Evolutionary conservation across 2,113 vertebrate genomes (phyloP).

Genomic region (Falco punctatus): DNA sequence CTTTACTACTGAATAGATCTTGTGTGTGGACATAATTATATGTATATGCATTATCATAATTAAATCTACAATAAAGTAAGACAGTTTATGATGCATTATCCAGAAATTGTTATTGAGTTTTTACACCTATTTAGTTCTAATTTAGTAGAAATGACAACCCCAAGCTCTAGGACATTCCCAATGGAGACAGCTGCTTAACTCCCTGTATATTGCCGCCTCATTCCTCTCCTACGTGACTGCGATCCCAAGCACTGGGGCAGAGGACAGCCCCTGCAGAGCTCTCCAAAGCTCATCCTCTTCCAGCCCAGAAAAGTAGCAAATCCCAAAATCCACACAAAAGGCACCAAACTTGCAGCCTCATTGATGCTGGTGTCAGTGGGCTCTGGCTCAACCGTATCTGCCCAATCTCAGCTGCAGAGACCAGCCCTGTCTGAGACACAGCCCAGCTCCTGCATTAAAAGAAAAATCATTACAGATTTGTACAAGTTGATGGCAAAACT

Average conservation of each 20-base stretch:
- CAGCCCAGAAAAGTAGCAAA: not conserved
- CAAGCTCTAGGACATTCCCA: not conserved
- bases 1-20: not conserved
- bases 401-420: not conserved
- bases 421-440: not conserved
- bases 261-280: not conserved
- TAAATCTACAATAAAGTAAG: not conserved
- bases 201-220: not conserved
- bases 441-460: not conserved
- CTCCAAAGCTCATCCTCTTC: not conserved
- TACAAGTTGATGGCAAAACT: not conserved
- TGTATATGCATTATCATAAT: not conserved
- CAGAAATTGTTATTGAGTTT: accelerated
- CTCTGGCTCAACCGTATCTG: accelerated
- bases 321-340: not conserved
- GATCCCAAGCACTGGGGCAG: not conserved
- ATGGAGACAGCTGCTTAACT: not conserved
- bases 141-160: not conserved
- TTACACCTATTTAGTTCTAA: not conserved
- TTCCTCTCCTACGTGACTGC: accelerated
- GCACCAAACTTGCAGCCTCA: not conserved
- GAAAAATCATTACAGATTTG: not conserved
- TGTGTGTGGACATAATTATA: accelerated
- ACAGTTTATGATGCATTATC: not conserved
- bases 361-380: not conserved